These are phyloP conservation scores for Caligus rogercresseyi DNA, from an alignment of 1,140 invertebrate genomes.

Conservation along the genomic window DNA sequence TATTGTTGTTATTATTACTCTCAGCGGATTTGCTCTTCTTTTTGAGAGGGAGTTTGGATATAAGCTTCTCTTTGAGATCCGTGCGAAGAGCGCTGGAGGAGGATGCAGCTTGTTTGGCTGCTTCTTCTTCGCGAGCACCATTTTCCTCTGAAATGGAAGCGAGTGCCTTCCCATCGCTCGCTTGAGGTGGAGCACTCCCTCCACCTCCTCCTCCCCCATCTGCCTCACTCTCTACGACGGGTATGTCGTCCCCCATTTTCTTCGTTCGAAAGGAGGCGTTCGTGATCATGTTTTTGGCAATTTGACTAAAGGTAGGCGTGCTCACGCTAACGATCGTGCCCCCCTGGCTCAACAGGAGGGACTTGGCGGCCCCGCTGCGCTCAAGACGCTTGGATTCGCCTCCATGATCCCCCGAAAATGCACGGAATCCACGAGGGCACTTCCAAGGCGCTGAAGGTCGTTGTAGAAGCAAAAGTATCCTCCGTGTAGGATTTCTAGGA, in stretches of 20 bases:
- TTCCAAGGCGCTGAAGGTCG: not conserved
- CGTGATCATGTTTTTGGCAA: constrained; percentile 17
- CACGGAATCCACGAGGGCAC: constrained; percentile 2
- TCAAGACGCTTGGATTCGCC: not conserved
- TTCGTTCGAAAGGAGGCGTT: constrained; percentile 17
- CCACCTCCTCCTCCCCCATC: no score
- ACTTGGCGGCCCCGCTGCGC: not conserved
- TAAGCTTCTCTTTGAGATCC: not conserved
- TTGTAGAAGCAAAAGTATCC: constrained; percentile 10
- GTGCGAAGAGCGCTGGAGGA: no score
- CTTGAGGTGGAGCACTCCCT: not conserved
- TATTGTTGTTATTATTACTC: not conserved
- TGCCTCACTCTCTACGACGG: not conserved
- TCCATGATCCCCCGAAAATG: not conserved
- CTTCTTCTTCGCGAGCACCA: not conserved
- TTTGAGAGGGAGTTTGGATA: not conserved
- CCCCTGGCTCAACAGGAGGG: not conserved
- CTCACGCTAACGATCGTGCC: not conserved
- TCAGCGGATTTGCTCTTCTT: not conserved
- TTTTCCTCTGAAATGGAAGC: not conserved
- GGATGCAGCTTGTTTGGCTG: not conserved
- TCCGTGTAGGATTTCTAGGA: not conserved
- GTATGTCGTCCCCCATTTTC: constrained; percentile 15
- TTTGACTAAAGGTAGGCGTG: constrained; percentile 4
- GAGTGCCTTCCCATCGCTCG: not conserved